Evolutionary conservation across 2,888 invertebrate species (phyloP), one percentile per base, ranked within the genome.

Genomic region (Punctoribates punctum): DNA sequence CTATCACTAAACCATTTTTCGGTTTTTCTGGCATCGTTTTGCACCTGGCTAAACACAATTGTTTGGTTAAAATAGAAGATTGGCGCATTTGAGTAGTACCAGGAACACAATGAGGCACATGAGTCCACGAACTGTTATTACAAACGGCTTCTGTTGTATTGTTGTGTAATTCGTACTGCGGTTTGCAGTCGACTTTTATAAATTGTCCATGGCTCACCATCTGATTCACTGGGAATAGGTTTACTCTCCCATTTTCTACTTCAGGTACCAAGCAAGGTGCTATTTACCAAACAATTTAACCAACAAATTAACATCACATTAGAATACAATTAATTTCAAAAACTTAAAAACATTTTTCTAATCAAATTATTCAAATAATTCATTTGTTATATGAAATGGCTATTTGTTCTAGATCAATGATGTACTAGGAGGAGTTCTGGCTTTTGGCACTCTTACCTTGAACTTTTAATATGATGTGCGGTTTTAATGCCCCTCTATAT

Each of bases 111-210:
- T 90, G 88, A 0, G 97, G 96, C 80, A 95, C 91, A 79, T 93
- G 90, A 0, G 94, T 91, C 97, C 97, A 99, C 0, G 95, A 93
- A 0, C 97, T 97, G 82, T 97, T 96, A 83, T 92, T 90, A 83
- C 98, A 99, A 0, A 90, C 89, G 0, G 94, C 91, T 1, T 89
- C 88, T 5, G 90, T 89, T 0, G 89, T 87, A 79, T 90, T 89
- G 70, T 88, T 90, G 70, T 82, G 81, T 60, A 84, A 81, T 83
- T 96, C 94, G 82, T 92, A 94, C 17, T 83, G 82, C 76, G 89
- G 90, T 23, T 84, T 88, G 81, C 96, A 97, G 75, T 90, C 89
- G 0, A 96, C 93, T 8, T 88, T 86, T 73, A 92, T 85, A 20
- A 86, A 85, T 78, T 89, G 89, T 8, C 91, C 91, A 82, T 93